Percentiles rank a stretch among this genome's conserved stretches.
Conservation (phyloP, 2,113 vertebrate genomes). For the Clarias magur region DNA sequence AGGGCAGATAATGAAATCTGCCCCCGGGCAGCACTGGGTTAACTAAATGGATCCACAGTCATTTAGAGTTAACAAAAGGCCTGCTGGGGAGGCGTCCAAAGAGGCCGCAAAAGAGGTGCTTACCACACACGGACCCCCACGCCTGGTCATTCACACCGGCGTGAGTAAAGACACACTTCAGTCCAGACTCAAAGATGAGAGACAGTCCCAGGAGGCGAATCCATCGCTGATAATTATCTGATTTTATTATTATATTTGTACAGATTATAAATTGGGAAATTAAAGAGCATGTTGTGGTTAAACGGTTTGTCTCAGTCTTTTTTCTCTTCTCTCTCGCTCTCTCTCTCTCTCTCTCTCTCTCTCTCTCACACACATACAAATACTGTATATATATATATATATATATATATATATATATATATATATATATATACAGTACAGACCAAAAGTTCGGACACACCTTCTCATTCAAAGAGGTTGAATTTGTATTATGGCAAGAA, state of each 20-base stretch:
- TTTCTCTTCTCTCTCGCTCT: background rate
- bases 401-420: background rate
- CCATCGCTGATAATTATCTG: constrained; percentile 29
- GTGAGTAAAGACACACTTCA: constrained; percentile 30
- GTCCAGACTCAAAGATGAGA: constrained; percentile 15
- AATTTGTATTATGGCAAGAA: too few relatives aligned
- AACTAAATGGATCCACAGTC: constrained; percentile 68
- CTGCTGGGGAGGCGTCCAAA: constrained; percentile 51
- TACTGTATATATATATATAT: too few relatives aligned
- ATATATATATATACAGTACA: too few relatives aligned
- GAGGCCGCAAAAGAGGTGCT: constrained; percentile 46
- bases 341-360: background rate
- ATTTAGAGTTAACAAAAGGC: constrained; percentile 65
- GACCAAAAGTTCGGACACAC: too few relatives aligned
- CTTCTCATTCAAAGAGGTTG: too few relatives aligned
- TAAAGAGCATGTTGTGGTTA: background rate
- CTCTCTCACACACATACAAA: background rate
- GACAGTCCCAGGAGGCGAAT: constrained; percentile 29
- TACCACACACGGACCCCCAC: constrained; percentile 49
- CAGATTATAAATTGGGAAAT: constrained; percentile 4
- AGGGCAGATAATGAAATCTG: constrained; percentile 70
- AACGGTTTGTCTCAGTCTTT: background rate
- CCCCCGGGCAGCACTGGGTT: constrained; percentile 64
- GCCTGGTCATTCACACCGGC: constrained; percentile 40
- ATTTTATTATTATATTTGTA: constrained; percentile 3